phyloP scores from a whole-genome alignment of 2,797 vertebrate genomes.

The Anguilla anguilla region DNA sequence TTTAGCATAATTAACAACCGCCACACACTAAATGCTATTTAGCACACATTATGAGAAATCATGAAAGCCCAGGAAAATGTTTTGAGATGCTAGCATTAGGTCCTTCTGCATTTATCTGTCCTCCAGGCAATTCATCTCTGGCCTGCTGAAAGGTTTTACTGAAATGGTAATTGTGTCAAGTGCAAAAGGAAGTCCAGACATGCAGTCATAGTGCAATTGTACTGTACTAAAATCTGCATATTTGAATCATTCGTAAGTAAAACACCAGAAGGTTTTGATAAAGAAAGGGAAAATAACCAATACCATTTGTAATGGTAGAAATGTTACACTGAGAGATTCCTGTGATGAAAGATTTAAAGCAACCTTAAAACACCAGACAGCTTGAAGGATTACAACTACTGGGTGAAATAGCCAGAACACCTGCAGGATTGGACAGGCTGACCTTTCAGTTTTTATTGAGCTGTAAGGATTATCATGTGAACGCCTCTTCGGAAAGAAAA shows the following conservation, averaged over 20 bases:
- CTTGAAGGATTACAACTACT: neutral
- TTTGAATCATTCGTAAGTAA: neutral
- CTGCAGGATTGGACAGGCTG: neutral
- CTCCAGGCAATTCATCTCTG: neutral
- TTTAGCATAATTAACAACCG: neutral
- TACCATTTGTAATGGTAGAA: neutral
- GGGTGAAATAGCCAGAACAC: neutral
- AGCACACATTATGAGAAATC: neutral
- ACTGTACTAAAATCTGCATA: neutral
- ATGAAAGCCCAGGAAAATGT: neutral
- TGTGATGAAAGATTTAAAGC: neutral
- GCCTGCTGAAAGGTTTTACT: neutral
- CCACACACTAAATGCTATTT: neutral
- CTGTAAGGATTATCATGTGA: neutral
- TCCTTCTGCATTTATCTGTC: neutral
- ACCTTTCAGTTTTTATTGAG: conserved; percentile 1
- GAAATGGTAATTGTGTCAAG: neutral
- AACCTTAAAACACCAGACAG: neutral
- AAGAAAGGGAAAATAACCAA: neutral
- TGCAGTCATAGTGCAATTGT: neutral
- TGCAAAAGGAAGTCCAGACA: neutral
- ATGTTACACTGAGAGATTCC: neutral
- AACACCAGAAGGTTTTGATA: neutral
- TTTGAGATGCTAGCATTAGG: neutral
- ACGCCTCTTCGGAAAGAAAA: neutral